Percentiles rank a stretch among this genome's conserved stretches.
Evolutionary conservation across 1,140 invertebrate genomes (phyloP).

Genomic region (Lethocerus indicus): DNA sequence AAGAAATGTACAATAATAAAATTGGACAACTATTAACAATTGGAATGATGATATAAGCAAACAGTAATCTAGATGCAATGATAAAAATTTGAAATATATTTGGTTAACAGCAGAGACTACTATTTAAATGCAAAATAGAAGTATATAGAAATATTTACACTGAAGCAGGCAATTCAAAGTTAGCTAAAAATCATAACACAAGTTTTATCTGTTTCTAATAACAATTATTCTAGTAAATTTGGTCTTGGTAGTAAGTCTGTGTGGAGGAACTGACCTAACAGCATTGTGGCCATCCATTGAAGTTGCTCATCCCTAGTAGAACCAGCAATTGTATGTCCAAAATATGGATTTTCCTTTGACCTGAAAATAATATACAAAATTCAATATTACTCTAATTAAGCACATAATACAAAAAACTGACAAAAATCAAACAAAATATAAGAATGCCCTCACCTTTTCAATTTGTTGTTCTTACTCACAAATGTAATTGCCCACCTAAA

Average conservation of each 20-base stretch:
- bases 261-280: constrained; percentile 42
- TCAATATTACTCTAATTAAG: constrained; percentile 3
- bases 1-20: too few relatives aligned
- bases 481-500: constrained; percentile 61
- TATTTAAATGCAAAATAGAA: too few relatives aligned
- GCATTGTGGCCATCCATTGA: constrained; percentile 56
- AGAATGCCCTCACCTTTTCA: constrained; percentile 32
- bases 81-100: too few relatives aligned
- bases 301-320: constrained; percentile 49
- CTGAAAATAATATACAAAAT: constrained; percentile 27
- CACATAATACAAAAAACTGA: constrained; percentile 5
- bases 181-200: too few relatives aligned
- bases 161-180: too few relatives aligned
- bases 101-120: too few relatives aligned
- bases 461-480: constrained; percentile 44
- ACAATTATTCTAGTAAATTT: constrained; percentile 5
- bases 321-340: constrained; percentile 59
- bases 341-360: constrained; percentile 54
- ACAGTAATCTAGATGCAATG: too few relatives aligned
- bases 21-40: too few relatives aligned
- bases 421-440: constrained; percentile 5
- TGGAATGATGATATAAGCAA: too few relatives aligned
- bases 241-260: constrained; percentile 16
- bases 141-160: too few relatives aligned
- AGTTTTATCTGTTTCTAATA: too few relatives aligned